Evolutionary conservation across 2,888 invertebrate genomes (phyloP).

Genomic region (Ochropleura leucogaster): DNA sequence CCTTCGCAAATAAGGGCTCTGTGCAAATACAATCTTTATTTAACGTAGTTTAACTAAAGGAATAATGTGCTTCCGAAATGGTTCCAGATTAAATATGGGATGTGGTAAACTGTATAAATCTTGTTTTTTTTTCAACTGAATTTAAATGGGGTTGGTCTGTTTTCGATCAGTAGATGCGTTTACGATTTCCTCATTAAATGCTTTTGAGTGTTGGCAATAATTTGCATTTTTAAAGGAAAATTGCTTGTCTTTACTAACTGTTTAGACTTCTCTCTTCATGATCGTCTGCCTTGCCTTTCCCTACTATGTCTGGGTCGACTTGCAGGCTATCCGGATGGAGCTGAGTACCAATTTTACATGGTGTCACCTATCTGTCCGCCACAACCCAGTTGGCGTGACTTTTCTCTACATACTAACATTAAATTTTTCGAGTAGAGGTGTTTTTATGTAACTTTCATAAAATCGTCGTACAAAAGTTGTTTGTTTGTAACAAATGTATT

Average conservation of each 20-base stretch:
- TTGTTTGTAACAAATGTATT: slow-evolving; percentile 39
- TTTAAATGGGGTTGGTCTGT: not conserved
- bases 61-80: slow-evolving; percentile 29
- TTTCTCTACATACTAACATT: not conserved
- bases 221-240: not conserved
- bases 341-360: too few relatives aligned
- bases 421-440: not conserved
- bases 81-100: slow-evolving; percentile 13
- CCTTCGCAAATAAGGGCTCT: slow-evolving; percentile 60
- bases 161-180: not conserved
- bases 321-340: too few relatives aligned
- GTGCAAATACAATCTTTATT: slow-evolving; percentile 54
- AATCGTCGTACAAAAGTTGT: slow-evolving; percentile 30
- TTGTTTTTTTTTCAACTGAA: not conserved
- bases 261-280: not conserved
- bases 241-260: not conserved
- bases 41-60: slow-evolving; percentile 45
- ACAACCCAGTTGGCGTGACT: not conserved
- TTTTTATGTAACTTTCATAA: slow-evolving; percentile 19
- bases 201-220: not conserved
- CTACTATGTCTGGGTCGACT: too few relatives aligned
- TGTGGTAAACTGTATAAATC: not conserved
- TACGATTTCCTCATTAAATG: not conserved
- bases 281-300: too few relatives aligned
- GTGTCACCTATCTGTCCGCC: too few relatives aligned